phyloP scores from a whole-genome alignment of 2,797 vertebrate species.

The Nyctibius grandis region DNA sequence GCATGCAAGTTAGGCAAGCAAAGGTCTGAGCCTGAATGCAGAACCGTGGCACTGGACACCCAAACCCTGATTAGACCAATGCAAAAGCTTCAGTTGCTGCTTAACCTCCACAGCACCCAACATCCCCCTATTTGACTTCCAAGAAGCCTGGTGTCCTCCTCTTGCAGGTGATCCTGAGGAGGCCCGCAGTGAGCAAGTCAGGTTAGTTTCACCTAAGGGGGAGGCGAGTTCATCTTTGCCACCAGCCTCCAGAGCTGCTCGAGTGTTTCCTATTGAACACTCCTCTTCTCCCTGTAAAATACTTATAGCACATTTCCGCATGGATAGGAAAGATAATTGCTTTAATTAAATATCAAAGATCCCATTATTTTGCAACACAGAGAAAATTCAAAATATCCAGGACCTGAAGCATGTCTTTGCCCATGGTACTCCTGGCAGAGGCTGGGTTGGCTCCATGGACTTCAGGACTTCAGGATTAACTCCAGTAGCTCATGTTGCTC shows the following conservation, averaged over 20 bases:
- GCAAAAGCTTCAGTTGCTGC: not conserved
- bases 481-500: not conserved
- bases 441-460: not conserved
- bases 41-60: fast-evolving
- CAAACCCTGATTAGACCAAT: not conserved
- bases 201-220: not conserved
- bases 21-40: not conserved
- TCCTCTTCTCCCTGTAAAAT: not conserved
- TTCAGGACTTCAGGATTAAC: not conserved
- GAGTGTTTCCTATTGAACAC: fast-evolving
- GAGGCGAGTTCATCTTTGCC: not conserved
- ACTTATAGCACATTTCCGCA: not conserved
- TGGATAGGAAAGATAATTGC: not conserved
- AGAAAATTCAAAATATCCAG: not conserved
- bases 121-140: not conserved
- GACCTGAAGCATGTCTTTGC: not conserved
- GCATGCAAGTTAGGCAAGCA: not conserved
- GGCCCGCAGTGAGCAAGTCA: fast-evolving
- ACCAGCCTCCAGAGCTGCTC: not conserved
- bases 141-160: not conserved
- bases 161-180: fast-evolving
- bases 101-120: too few relatives aligned
- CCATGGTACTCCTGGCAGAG: not conserved
- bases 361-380: not conserved
- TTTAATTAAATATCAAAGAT: not conserved